These are phyloP conservation scores for Sprattus sprattus DNA, from an alignment of 2,113 vertebrate species.

Conservation along the genomic window DNA sequence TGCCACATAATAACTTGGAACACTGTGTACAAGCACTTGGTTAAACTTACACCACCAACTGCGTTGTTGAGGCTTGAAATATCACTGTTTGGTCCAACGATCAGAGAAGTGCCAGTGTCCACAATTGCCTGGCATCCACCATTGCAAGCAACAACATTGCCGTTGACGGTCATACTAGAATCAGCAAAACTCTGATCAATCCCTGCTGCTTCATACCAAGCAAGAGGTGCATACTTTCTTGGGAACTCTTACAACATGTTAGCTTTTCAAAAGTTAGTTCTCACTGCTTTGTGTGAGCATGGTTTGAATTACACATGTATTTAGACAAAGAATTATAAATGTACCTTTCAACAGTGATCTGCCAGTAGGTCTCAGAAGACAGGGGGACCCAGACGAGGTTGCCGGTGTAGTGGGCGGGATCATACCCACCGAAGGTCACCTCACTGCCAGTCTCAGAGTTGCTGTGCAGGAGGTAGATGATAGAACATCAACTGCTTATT, in stretches of 20 bases:
- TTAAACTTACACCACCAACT: conserved; percentile 38
- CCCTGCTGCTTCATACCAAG: not conserved
- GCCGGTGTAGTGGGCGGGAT: conserved; percentile 60
- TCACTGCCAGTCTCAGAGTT: conserved; percentile 55
- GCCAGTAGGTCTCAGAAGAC: conserved; percentile 68
- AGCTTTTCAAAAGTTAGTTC: too few relatives aligned
- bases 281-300: too few relatives aligned
- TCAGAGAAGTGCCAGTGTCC: conserved; percentile 76
- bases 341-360: conserved; percentile 75
- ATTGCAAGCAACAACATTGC: conserved; percentile 64
- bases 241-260: too few relatives aligned
- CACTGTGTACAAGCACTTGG: not conserved
- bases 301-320: too few relatives aligned
- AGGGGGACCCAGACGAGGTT: conserved; percentile 71
- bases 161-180: conserved; percentile 59
- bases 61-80: conserved; percentile 58
- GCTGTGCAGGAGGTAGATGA: conserved; percentile 45
- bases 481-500: not conserved
- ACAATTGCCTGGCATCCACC: conserved; percentile 76
- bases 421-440: conserved; percentile 67
- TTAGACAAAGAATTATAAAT: not conserved
- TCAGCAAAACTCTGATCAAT: not conserved
- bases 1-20: conserved; percentile 48
- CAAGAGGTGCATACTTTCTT: not conserved
- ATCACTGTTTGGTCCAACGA: conserved; percentile 60